phyloP scores from a whole-genome alignment of 2,113 vertebrate species.

The Odontesthes bonariensis region DNA sequence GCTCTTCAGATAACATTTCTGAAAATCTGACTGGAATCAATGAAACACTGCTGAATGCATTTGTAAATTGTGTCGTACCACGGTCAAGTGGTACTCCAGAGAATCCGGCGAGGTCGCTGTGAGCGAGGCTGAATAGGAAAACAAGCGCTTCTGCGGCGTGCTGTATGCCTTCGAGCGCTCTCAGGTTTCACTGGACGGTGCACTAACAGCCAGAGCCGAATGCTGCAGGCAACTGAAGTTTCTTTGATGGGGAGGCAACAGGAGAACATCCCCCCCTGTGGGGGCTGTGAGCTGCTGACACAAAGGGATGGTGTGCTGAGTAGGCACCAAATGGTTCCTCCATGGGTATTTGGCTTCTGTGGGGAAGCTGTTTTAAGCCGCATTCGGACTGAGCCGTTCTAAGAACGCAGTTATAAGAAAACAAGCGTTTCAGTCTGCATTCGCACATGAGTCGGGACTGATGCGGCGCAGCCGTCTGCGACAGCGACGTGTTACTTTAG shows the following conservation, averaged over 20 bases:
- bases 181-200: slow-evolving; percentile 22
- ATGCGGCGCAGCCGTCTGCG: too few relatives aligned
- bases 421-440: too few relatives aligned
- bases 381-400: too few relatives aligned
- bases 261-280: slow-evolving; percentile 30
- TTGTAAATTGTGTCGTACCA: slow-evolving; percentile 25
- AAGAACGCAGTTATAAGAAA: too few relatives aligned
- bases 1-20: slow-evolving; percentile 6
- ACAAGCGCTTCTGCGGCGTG: slow-evolving; percentile 4
- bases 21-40: slow-evolving; percentile 9
- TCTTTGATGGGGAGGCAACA: slow-evolving; percentile 16
- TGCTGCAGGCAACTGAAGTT: neutral
- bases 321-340: slow-evolving; percentile 37
- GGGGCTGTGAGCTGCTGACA: slow-evolving; percentile 57
- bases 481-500: too few relatives aligned
- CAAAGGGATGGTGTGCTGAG: slow-evolving; percentile 51
- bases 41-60: slow-evolving; percentile 1
- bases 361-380: slow-evolving; percentile 41
- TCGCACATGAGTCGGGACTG: too few relatives aligned
- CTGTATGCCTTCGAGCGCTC: neutral
- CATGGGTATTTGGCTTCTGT: slow-evolving; percentile 50
- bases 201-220: neutral
- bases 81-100: slow-evolving; percentile 38
- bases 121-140: neutral
- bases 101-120: neutral